Base-by-base conservation (phyloP, 92 coral and sea anemone species). In the Heteractis magnifica region DNA sequence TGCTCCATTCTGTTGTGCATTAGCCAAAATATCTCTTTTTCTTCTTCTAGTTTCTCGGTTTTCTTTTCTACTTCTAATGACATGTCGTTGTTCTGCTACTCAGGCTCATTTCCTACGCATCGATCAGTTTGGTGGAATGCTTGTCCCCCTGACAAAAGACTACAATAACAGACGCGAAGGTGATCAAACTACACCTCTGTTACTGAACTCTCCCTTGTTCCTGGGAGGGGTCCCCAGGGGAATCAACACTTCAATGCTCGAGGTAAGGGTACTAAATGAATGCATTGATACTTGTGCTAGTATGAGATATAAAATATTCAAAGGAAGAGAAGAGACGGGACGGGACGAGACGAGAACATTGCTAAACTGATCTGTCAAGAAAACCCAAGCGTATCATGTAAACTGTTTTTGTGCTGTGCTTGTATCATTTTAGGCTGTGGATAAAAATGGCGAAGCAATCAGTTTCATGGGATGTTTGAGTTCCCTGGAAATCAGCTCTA, bases 61-160 rank as follows among this genome's bases (percentile, higher is more conserved):
- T 1, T 7, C 18, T 13, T 13, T 26, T 10, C 49, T 50, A 3
- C 51, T 19, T 59, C 52, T 14, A 23, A 16, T 73, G 13, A 50
- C 62, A 76, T 71, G 12, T 60, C 77, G 23, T 20, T 49, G 34
- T 56, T 73, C 44, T 34, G 44, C 44, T 1, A 34, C 44, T 18
- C 82, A 95, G 98, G 97, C 89, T 21, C 89, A 79, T 7, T 72
- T 94, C 65, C 79, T 97, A 16, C 88, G 98, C 74, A 97, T 97
- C 56, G 64, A 72, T 74, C 92, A 94, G 89, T 97, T 97, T 82
- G 92, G 97, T 49, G 99, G 92, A 50, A 81, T 94, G 64, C 90
- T 97, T 44, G 94, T 97, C 9, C 82, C 97, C 8, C 71, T 72
- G 21, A 92, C 88, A n/a, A 89, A 86, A 48, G 99, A 96, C 82